Conservation (phyloP, 2,113 vertebrate species). For the Gavia stellata region DNA sequence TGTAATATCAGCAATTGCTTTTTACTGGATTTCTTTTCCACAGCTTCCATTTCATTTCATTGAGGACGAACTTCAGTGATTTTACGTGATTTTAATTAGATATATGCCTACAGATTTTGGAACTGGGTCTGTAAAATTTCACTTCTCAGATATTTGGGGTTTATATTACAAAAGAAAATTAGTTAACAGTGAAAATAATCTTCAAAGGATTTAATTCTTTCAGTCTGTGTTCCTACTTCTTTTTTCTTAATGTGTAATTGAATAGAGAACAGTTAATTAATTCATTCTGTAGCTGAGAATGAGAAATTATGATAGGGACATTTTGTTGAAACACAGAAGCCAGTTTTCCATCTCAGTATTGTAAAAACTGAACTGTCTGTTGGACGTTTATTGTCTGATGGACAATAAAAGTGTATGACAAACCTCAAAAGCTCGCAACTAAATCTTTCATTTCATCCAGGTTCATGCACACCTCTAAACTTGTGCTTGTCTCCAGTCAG, state of each 20-base stretch:
- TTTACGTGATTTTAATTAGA: constrained; percentile 8
- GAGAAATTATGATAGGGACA: neutral
- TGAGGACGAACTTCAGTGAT: neutral
- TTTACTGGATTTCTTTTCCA: neutral
- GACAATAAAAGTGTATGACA: neutral
- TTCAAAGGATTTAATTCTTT: constrained; percentile 14
- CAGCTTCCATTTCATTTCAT: neutral
- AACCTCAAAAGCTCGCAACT: neutral
- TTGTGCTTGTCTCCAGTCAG: neutral
- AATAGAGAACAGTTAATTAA: neutral
- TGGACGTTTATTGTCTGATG: neutral
- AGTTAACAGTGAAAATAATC: neutral
- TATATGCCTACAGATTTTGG: neutral
- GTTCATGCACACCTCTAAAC: neutral
- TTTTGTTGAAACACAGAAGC: neutral
- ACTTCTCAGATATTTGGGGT: neutral
- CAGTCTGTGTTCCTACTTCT: neutral
- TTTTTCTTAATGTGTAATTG: neutral
- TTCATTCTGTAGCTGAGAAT: neutral
- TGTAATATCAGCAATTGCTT: neutral
- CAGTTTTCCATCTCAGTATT: neutral
- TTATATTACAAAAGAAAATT: neutral
- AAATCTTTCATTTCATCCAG: neutral
- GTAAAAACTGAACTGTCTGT: neutral
- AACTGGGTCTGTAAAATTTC: neutral